These are phyloP conservation scores for Nemopilema nomurai DNA, from an alignment of 30 jellyfish, hydroid and myxozoan genomes.

Conservation along the genomic window DNA sequence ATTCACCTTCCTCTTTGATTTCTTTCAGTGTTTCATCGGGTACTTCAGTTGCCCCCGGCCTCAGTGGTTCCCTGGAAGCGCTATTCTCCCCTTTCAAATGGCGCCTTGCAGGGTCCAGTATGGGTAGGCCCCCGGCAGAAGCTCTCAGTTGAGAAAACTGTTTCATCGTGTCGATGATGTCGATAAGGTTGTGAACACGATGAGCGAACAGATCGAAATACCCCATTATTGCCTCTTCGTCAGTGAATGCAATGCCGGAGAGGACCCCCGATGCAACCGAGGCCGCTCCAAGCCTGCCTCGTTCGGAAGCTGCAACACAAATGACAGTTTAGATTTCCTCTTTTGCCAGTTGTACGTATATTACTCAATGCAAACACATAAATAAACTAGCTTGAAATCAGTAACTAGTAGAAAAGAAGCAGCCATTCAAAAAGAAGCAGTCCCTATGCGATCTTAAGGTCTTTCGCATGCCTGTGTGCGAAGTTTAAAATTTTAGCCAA, in stretches of 20 bases:
- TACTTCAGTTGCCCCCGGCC: not conserved
- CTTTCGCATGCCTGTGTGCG: no score
- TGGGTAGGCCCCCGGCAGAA: conserved; percentile 52
- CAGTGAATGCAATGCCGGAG: conserved; percentile 73
- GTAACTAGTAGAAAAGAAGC: no score
- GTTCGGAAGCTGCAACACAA: conserved; percentile 32
- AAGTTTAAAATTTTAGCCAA: no score
- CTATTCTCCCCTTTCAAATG: conserved; percentile 2
- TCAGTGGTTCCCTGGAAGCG: not conserved
- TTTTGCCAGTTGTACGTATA: no score
- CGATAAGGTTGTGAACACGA: conserved; percentile 51
- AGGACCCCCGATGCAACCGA: conserved; percentile 46
- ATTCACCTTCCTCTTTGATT: not conserved
- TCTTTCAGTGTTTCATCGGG: not conserved
- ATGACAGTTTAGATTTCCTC: not conserved
- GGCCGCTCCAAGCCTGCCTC: conserved; percentile 20
- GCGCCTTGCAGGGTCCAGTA: not conserved
- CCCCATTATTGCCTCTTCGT: conserved; percentile 64
- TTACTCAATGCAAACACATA: no score
- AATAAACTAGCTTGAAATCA: no score
- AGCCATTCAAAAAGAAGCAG: no score
- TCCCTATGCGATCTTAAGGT: no score
- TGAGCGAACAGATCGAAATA: conserved; percentile 60
- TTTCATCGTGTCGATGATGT: conserved; percentile 65
- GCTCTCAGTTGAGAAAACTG: conserved; percentile 51